Evolutionary conservation across 2,888 invertebrate species (phyloP).

Genomic region (Cephus runcator): DNA sequence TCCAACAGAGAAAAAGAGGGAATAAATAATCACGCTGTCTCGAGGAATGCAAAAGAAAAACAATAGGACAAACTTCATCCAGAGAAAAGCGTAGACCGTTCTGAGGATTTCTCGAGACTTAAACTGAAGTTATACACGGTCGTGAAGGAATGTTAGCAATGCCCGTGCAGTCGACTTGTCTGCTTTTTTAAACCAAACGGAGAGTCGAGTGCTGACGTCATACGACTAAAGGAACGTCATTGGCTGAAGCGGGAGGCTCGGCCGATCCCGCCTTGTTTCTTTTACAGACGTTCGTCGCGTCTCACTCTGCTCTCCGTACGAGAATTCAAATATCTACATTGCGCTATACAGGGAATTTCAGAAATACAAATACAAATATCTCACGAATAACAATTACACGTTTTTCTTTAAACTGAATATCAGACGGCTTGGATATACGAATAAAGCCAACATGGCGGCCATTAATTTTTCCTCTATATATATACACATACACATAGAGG

Average conservation of each 20-base stretch:
- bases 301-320: no score
- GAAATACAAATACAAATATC: no score
- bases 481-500: no score
- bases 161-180: neutral
- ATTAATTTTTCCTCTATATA: no score
- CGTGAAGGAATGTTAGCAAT: conserved; percentile 14
- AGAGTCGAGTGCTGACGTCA: conserved; percentile 5
- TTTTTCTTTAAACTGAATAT: no score
- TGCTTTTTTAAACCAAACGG: conserved; percentile 17
- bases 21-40: no score
- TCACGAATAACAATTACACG: no score
- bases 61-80: neutral
- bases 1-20: no score
- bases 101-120: neutral
- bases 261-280: conserved; percentile 3
- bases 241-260: conserved; percentile 14
- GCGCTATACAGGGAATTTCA: no score
- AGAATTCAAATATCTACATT: no score
- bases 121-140: neutral
- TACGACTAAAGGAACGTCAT: neutral
- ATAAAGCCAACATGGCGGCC: no score
- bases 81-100: neutral
- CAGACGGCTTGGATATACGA: no score
- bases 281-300: neutral
- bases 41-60: neutral